Conservation (phyloP, 2,888 invertebrate species). For the Xylophagus ater region DNA sequence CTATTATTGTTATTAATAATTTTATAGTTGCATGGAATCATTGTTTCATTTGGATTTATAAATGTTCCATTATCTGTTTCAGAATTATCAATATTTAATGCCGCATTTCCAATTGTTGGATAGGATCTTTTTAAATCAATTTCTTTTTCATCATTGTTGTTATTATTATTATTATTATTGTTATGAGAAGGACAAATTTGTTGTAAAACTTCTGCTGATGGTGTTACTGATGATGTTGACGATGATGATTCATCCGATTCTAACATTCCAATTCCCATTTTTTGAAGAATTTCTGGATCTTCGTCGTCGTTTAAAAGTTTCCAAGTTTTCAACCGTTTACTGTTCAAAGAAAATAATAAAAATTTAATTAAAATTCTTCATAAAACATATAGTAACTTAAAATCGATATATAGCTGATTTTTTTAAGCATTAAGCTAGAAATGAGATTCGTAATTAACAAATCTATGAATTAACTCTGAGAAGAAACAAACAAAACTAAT, state of each 20-base stretch:
- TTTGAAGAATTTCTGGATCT: conserved; percentile 43
- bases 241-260: conserved; percentile 42
- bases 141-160: conserved; percentile 1
- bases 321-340: conserved; percentile 14
- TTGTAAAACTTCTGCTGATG: conserved; percentile 7
- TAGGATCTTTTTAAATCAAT: conserved; percentile 23
- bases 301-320: conserved; percentile 25
- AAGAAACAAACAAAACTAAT: too few species aligned
- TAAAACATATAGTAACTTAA: neutral
- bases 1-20: conserved; percentile 8
- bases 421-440: neutral
- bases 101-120: conserved; percentile 18
- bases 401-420: neutral
- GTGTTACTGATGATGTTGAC: conserved; percentile 20
- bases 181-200: conserved; percentile 5
- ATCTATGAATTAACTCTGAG: conserved; percentile 2
- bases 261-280: conserved; percentile 51
- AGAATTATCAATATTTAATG: conserved; percentile 19
- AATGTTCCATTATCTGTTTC: conserved; percentile 21
- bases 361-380: neutral
- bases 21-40: conserved; percentile 8
- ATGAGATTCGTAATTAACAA: too few species aligned
- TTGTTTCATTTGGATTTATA: conserved; percentile 23
- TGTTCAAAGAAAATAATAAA: conserved; percentile 4
- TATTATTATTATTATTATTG: too few species aligned